Evolutionary conservation across 2,888 invertebrate genomes (phyloP), one percentile per base, ranked within the genome.

Genomic region (Stenchaetothrips biformis): DNA sequence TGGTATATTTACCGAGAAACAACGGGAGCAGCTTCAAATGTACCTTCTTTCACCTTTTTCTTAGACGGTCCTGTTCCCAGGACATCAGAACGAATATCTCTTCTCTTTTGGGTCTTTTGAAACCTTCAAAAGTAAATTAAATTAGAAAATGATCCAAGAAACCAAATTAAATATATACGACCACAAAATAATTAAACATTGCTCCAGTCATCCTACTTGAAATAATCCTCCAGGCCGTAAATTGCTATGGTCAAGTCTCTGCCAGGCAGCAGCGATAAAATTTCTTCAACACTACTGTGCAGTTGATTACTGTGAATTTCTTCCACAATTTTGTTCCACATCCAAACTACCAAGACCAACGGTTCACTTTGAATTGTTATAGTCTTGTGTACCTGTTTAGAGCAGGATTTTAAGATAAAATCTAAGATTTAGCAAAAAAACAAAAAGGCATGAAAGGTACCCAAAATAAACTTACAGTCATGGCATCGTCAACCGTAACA

Each of bases 201-300:
- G 78, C 18, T 78, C 6, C 27, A 81, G 16, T 37, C 25, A 47
- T 85, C 86, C 85, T 82, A 89, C 89, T 87, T 88, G 82, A 88
- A 88, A 83, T 89, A 89, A 8, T 88, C 86, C 74, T 87, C 85
- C 13, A 84, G 84, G 1, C 88, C 88, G 81, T 87, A 87, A 16
- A 89, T 82, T 0, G 89, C 83, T 0, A 90, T 83, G 0, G 89
- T 88, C 11, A 89, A 25, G 0, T 84, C 83, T 48, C 87, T 86
- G 74, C 82, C 85, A 79, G 62, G 79, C 2, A 82, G 48, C 0
- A 79, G 79, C 49, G 67, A 53, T 62, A 53, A 48, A 25, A 48
- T 78, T 16, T 77, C 77, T 59, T 78, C 27, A 67, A 79, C 21
- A n/a, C 48, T 48, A 37, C 11, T n/a, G 13, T 78, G 81, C n/a